Evolutionary conservation across 2,113 vertebrate genomes (phyloP).

Genomic region (Otus sunia): DNA sequence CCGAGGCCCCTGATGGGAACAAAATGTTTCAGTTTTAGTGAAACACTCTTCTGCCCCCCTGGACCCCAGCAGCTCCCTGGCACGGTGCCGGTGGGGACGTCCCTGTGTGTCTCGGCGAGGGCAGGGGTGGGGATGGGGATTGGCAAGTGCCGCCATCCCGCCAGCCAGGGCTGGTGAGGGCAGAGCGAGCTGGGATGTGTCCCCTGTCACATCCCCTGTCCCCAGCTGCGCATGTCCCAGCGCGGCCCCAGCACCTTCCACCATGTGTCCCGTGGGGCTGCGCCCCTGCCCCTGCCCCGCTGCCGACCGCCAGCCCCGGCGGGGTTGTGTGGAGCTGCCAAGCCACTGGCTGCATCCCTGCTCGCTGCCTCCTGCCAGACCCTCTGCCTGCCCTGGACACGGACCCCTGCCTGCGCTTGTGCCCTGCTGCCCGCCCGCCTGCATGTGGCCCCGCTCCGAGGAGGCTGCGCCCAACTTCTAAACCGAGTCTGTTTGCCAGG

Average conservation of each 20-base stretch:
- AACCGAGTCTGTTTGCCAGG: neutral
- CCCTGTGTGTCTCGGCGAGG: neutral
- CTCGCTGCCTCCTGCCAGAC: neutral
- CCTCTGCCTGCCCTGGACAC: neutral
- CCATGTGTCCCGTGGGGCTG: neutral
- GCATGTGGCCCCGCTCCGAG: neutral
- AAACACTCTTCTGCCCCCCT: neutral
- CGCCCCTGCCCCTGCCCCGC: neutral
- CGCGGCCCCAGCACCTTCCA: neutral
- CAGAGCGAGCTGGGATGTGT: fast-evolving
- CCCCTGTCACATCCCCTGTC: neutral
- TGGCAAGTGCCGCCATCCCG: neutral
- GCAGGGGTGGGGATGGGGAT: fast-evolving
- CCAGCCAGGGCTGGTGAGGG: neutral
- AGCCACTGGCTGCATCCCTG: neutral
- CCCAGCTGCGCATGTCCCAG: neutral
- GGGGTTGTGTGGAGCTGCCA: neutral
- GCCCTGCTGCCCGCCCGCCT: neutral
- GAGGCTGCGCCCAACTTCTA: neutral
- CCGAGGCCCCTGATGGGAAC: neutral
- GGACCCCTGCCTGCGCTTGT: neutral
- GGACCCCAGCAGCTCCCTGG: neutral
- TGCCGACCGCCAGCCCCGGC: neutral
- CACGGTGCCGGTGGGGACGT: neutral
- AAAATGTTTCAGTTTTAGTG: conserved; percentile 55